Evolutionary conservation across 2,888 invertebrate genomes (phyloP).

Genomic region (Chymomyza amoena): DNA sequence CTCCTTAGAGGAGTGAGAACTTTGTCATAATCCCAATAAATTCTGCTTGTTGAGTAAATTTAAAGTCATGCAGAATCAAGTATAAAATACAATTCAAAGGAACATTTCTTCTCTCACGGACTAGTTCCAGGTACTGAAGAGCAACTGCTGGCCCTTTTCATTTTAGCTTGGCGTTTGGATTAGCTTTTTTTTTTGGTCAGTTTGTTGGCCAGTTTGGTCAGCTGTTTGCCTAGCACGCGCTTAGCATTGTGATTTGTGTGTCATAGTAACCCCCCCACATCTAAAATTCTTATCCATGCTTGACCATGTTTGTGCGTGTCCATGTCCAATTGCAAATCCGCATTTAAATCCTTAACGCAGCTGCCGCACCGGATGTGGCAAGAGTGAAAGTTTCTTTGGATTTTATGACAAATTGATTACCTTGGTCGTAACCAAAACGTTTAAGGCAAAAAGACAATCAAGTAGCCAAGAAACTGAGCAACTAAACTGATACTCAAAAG

Average conservation of each 20-base stretch:
- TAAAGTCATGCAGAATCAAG: too few species aligned
- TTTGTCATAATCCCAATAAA: too few species aligned
- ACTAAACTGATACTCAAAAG: background rate
- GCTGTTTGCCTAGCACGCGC: background rate
- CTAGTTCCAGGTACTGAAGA: too few species aligned
- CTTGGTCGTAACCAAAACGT: background rate
- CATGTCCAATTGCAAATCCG: background rate
- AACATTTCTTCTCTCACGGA: background rate
- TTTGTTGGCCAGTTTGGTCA: background rate
- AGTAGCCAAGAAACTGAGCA: background rate
- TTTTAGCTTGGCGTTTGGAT: background rate
- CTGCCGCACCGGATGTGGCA: background rate
- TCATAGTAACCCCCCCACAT: background rate
- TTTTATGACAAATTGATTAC: constrained; percentile 8
- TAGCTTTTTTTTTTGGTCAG: background rate
- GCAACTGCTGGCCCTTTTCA: background rate
- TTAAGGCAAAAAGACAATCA: background rate
- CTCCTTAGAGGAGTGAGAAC: too few species aligned
- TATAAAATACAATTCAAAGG: too few species aligned
- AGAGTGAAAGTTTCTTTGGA: background rate
- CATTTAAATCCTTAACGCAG: background rate
- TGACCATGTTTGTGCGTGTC: background rate
- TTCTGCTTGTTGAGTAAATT: too few species aligned
- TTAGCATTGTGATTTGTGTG: constrained; percentile 2
- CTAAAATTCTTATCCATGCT: background rate